Evolutionary conservation across 2,797 vertebrate species (phyloP).

Genomic region (Antennarius maculatus): DNA sequence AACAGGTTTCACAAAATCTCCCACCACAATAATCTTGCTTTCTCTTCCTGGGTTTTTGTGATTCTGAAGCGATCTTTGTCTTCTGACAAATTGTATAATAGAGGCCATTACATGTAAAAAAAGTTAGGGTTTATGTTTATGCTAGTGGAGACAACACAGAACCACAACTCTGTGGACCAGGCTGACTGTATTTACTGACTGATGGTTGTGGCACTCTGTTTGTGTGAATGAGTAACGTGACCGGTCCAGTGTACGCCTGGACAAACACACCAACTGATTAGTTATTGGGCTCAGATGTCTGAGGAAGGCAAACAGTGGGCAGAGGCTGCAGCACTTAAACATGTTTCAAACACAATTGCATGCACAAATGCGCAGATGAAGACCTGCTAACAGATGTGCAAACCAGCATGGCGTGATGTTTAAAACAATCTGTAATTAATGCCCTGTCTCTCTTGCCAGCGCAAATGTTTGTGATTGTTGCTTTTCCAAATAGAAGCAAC

Average conservation of each 20-base stretch:
- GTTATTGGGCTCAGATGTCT: slow-evolving; percentile 60
- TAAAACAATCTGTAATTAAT: slow-evolving; percentile 13
- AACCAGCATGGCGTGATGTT: background rate
- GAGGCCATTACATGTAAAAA: slow-evolving; percentile 24
- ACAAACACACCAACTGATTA: slow-evolving; percentile 63
- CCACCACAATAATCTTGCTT: slow-evolving; percentile 26
- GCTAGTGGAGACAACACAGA: background rate
- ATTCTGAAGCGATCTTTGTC: slow-evolving; percentile 51
- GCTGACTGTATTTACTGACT: slow-evolving; percentile 35
- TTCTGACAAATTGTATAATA: slow-evolving; percentile 25
- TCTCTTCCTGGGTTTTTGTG: slow-evolving; percentile 24
- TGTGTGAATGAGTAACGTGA: slow-evolving; percentile 31
- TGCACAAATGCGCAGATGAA: background rate
- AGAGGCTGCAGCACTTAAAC: slow-evolving; percentile 55
- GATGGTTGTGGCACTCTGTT: slow-evolving; percentile 35
- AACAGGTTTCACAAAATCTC: slow-evolving; percentile 42
- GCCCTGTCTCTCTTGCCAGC: slow-evolving; percentile 1
- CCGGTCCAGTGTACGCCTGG: slow-evolving; percentile 59
- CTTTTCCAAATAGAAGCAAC: slow-evolving; percentile 66
- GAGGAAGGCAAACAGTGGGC: slow-evolving; percentile 48
- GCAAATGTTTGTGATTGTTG: slow-evolving; percentile 34
- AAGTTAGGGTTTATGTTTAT: slow-evolving; percentile 14
- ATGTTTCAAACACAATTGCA: slow-evolving; percentile 43
- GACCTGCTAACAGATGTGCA: slow-evolving; percentile 7
- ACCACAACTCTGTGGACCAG: slow-evolving; percentile 9